Base-by-base conservation (phyloP, 1,140 invertebrate genomes). In the Drosophila trapezifrons region DNA sequence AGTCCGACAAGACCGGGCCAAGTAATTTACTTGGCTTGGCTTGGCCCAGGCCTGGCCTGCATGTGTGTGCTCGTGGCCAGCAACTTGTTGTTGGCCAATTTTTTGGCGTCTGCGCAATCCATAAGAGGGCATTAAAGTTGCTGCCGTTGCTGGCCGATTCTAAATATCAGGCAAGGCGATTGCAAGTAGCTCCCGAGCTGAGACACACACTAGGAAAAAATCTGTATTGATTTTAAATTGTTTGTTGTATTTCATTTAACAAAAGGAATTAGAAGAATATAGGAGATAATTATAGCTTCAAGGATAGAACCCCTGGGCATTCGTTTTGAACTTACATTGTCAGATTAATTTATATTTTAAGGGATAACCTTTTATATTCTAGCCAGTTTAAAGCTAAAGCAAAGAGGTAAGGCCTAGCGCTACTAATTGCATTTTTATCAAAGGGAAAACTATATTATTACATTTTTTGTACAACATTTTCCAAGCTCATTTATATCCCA, bases 81-180 rank as follows among this genome's bases (percentile, higher is more conserved):
- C 79, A 83, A 78, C 80, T 69, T 69, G 77, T 85, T 76, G 74
- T 86, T 82, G 80, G 82, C 75, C 78, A 86, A 82, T 84, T 84
- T 84, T 83, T 81, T 66, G 81, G 76, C 78, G 67, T 78, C 82
- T 81, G 75, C 81, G 77, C 81, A 84, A 84, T 86, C 78, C 83
- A 86, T 86, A 86, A 86, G 83, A 82, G 83, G 75, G 78, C 78
- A 86, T 82, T 86, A 86, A 81, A 73, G 67, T 55, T 25, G 66
- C 56, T 49, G 58, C 55, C 32, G 69, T 49, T 49, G 77, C 51
- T 75, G 69, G 46, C 32, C 62, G 67, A 74, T 74, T 74, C 71
- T 74, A 74, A 74, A 74, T 74, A 74, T 74, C 71, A 74, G 56
- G 56, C 55, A 74, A 79, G 80, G 56, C 70, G 69, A 83, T 75